Evolutionary conservation across 2,797 vertebrate species (phyloP), one percentile per base, ranked within the genome.

Genomic region (Scyliorhinus canicula): DNA sequence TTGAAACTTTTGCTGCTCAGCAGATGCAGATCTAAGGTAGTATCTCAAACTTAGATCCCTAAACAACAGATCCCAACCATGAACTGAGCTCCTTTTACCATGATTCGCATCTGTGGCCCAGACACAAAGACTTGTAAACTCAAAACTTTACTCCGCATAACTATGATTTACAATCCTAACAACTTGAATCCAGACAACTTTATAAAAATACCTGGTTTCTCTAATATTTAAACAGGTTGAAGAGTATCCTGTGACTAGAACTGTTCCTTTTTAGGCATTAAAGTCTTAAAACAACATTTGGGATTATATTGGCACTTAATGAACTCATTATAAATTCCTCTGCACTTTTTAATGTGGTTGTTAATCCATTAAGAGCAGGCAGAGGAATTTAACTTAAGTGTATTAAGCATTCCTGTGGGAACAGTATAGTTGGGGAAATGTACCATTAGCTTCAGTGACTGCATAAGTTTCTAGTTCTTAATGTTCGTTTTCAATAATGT

Each of bases 271-370:
- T 26, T 12, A 60, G 21, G 9, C 26, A 63, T 91, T 65, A 65
- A 65, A 91, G 8, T 65, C 40, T 65, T 65, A 63, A 91, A 65
- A 28, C 88, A 91, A 65, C n/a, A 91, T 65, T 65, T 91, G 21
- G 31, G 60, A 26, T 44, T 91, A 65, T 21, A 44, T 1, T 65
- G 60, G 88, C 40, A 91, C 88, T 91, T 91, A 91, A 28, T 65
- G 57, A 65, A 35, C 57, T 65, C 88, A 91, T 91, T 65, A 91
- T 44, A 91, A 91, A 91, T 91, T 91, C 40, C 60, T 44, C 88
- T 91, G n/a, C 60, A 47, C 24, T 91, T 91, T 65, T 40, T 91
- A 63, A 91, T 91, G n/a, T 40, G 60, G 21, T 1, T 91, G n/a
- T 65, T 91, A 65, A 91, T 63, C 60, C 60, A 65, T 91, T 63